Percentiles rank a stretch among this genome's conserved stretches.
Conservation (phyloP, 2,797 vertebrate species). For the Muraenolepis orangiensis region DNA sequence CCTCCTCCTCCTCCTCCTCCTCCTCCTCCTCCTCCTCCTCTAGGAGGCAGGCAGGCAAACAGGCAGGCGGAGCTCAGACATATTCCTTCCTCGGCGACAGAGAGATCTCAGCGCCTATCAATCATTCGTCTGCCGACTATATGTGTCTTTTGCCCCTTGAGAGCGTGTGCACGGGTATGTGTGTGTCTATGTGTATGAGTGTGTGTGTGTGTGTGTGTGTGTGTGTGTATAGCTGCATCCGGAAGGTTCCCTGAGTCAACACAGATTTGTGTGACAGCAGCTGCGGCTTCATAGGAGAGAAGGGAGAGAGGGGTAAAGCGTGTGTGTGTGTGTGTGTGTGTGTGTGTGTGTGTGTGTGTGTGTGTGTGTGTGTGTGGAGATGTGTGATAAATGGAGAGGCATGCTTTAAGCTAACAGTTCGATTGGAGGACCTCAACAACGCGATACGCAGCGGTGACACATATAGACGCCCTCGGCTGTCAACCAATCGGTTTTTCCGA, state of each 20-base stretch:
- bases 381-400: background rate
- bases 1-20: background rate
- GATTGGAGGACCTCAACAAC: constrained; percentile 2
- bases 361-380: constrained; percentile 25
- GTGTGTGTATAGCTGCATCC: constrained; percentile 45
- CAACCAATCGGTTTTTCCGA: background rate
- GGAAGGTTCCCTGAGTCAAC: constrained; percentile 71
- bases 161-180: constrained; percentile 43
- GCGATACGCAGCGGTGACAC: background rate
- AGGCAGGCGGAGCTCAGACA: constrained; percentile 39
- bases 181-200: constrained; percentile 25
- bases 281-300: constrained; percentile 62
- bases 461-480: background rate
- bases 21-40: background rate
- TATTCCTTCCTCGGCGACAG: constrained; percentile 68
- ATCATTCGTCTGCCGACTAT: constrained; percentile 70
- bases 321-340: constrained; percentile 38
- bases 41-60: constrained; percentile 25
- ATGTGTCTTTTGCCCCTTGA: constrained; percentile 57
- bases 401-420: constrained; percentile 12
- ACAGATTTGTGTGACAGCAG: constrained; percentile 67
- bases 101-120: constrained; percentile 72
- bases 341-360: constrained; percentile 23
- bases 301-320: background rate
- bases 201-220: constrained; percentile 17